These are phyloP conservation scores for Hyla sarda DNA, from an alignment of 2,113 vertebrate genomes.

Conservation along the genomic window DNA sequence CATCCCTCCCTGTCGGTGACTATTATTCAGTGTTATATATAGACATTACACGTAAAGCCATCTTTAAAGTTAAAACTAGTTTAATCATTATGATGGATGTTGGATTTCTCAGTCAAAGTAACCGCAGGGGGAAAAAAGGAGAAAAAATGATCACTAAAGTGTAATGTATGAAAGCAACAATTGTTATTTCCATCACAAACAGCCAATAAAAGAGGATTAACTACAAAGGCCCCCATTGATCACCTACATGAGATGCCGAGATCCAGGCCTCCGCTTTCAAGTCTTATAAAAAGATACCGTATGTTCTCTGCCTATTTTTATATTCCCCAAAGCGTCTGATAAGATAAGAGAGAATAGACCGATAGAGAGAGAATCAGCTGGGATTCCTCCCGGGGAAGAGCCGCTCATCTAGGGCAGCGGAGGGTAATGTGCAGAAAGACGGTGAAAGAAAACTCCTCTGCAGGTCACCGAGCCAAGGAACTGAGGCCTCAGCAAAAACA, in stretches of 20 bases:
- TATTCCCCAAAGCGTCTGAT: slow-evolving; percentile 2
- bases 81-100: neutral
- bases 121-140: neutral
- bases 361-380: neutral
- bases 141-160: neutral
- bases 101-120: neutral
- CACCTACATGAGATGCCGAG: neutral
- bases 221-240: slow-evolving; percentile 20
- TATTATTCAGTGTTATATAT: neutral
- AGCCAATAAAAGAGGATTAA: slow-evolving; percentile 17
- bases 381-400: slow-evolving; percentile 4
- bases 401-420: neutral
- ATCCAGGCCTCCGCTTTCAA: neutral
- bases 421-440: slow-evolving; percentile 26
- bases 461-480: neutral
- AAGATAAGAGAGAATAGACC: slow-evolving; percentile 15
- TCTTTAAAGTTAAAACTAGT: neutral
- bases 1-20: too few species aligned
- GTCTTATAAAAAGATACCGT: neutral
- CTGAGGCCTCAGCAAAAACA: neutral
- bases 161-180: neutral
- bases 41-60: neutral
- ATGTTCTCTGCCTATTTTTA: slow-evolving; percentile 23
- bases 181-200: neutral
- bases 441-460: neutral